A percentile compares a stretch with the other conserved stretches of the same genome.
Conservation (phyloP, 1,140 invertebrate genomes). For the Chrysopa pallens region DNA sequence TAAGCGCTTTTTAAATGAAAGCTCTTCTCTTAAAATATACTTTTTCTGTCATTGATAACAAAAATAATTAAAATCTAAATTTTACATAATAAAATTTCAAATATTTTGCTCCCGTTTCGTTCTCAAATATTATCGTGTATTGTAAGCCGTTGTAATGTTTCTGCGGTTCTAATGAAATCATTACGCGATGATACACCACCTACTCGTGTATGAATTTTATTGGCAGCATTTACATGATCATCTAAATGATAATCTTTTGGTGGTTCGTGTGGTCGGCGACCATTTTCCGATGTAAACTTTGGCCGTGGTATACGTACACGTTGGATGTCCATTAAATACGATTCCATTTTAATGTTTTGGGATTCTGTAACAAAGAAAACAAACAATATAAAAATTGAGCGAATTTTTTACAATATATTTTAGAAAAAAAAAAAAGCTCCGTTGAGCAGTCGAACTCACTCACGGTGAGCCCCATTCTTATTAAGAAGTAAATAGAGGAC, state of each 20-base stretch:
- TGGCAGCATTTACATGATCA: slow-evolving; percentile 22
- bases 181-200: slow-evolving; percentile 21
- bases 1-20: no score
- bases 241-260: slow-evolving; percentile 43
- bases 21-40: no score
- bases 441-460: no score
- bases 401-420: no score
- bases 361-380: not conserved
- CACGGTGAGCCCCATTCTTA: no score
- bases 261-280: slow-evolving; percentile 32
- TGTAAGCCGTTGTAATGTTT: slow-evolving; percentile 47
- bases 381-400: no score
- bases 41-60: no score
- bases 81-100: no score
- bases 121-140: slow-evolving; percentile 53
- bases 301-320: slow-evolving; percentile 62
- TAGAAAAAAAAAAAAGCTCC: no score
- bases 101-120: no score
- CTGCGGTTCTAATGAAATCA: slow-evolving; percentile 47
- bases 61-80: no score
- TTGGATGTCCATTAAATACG: slow-evolving; percentile 65
- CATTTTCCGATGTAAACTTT: slow-evolving; percentile 43
- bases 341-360: slow-evolving; percentile 37
- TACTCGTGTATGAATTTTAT: slow-evolving; percentile 21
- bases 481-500: no score